Conservation (phyloP, 2,113 vertebrate genomes). For the Malurus cyaneus region DNA sequence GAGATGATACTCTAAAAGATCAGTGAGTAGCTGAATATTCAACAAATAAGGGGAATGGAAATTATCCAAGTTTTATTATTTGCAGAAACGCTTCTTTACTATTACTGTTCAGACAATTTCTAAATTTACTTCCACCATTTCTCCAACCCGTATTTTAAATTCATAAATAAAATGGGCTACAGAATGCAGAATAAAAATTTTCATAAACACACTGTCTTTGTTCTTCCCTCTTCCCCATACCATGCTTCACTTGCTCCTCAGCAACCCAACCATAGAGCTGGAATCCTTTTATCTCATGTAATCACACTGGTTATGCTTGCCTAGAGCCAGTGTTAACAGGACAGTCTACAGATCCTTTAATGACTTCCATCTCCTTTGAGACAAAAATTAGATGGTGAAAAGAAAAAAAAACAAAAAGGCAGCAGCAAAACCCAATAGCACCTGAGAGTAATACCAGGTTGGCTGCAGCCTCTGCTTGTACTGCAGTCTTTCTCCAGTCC, state of each 20-base stretch:
- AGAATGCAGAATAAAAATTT: neutral
- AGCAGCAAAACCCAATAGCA: neutral
- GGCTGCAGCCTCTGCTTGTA: too few species aligned
- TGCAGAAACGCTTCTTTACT: neutral
- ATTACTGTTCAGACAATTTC: neutral
- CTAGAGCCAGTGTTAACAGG: neutral
- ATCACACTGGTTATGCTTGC: neutral
- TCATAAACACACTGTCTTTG: neutral
- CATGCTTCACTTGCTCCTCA: neutral
- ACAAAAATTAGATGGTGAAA: neutral
- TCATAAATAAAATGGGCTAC: neutral
- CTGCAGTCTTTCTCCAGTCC: neutral
- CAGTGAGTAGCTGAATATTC: neutral
- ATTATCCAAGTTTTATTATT: neutral
- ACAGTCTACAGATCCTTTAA: neutral
- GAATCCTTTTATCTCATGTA: neutral
- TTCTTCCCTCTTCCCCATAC: neutral
- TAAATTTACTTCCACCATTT: neutral
- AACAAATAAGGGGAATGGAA: neutral
- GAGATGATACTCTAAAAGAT: neutral
- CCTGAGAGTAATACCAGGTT: neutral
- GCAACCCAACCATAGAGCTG: neutral
- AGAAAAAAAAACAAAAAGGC: neutral
- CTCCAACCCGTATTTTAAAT: neutral
- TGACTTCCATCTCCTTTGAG: neutral